These are phyloP conservation scores for Bombyx mandarina DNA, from an alignment of 1,140 invertebrate species.

Conservation along the genomic window DNA sequence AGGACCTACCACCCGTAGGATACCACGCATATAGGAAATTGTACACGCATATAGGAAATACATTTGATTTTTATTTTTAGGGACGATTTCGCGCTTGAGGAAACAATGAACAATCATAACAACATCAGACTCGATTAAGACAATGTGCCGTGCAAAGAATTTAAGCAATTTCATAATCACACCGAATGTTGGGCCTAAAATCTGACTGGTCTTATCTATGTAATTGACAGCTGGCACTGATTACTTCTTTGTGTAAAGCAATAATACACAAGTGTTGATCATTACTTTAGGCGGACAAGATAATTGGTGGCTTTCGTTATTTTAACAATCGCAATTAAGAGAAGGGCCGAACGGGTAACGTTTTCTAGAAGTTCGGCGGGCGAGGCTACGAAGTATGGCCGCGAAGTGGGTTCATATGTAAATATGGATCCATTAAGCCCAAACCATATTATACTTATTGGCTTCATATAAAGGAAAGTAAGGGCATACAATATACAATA, in stretches of 20 bases:
- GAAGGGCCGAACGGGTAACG: background rate
- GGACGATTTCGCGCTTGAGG: no score
- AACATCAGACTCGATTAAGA: background rate
- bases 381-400: no score
- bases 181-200: constrained; percentile 19
- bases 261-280: constrained; percentile 14
- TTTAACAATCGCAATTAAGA: constrained; percentile 15
- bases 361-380: background rate
- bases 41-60: no score
- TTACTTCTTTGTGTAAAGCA: constrained; percentile 8
- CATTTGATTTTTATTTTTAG: no score
- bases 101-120: no score
- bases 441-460: no score
- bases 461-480: no score
- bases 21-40: no score
- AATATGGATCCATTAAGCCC: no score
- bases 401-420: no score
- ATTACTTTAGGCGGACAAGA: constrained; percentile 19
- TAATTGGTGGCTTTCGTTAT: constrained; percentile 20
- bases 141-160: background rate
- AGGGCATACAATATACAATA: no score
- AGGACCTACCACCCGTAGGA: no score
- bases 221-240: constrained; percentile 27
- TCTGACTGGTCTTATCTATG: constrained; percentile 21
- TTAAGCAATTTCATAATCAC: constrained; percentile 8